Conservation (phyloP, 2,888 invertebrate species). For the Cantharis rufa region DNA sequence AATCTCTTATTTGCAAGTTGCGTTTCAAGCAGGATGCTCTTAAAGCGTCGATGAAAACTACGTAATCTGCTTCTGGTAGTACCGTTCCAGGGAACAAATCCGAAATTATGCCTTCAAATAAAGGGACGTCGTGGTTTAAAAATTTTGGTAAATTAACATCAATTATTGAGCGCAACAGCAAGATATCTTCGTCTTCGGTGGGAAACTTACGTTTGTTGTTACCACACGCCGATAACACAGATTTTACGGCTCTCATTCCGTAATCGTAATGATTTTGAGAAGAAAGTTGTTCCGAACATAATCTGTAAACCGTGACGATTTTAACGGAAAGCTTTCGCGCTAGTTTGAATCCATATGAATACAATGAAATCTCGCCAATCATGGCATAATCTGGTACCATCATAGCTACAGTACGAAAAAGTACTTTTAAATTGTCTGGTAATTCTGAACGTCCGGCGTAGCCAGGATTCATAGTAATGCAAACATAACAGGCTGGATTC, state of each 20-base stretch:
- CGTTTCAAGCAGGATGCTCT: conserved; percentile 63
- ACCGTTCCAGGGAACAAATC: conserved; percentile 85
- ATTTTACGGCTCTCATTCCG: conserved; percentile 89
- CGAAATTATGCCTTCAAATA: conserved; percentile 87
- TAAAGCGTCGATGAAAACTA: conserved; percentile 70
- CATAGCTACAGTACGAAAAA: conserved; percentile 87
- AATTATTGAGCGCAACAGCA: conserved; percentile 80
- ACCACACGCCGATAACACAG: conserved; percentile 80
- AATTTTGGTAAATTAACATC: conserved; percentile 94
- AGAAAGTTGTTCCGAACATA: conserved; percentile 83
- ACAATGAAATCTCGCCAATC: conserved; percentile 84
- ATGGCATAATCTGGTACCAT: conserved; percentile 89
- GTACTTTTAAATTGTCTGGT: conserved; percentile 84
- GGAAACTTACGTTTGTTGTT: conserved; percentile 79
- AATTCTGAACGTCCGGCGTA: conserved; percentile 82
- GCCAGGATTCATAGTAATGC: conserved; percentile 79
- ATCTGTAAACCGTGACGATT: conserved; percentile 79
- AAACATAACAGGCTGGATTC: conserved; percentile 80
- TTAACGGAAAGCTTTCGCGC: conserved; percentile 78
- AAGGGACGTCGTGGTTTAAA: conserved; percentile 82
- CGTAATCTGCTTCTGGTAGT: conserved; percentile 76
- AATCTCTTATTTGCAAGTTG: conserved; percentile 76
- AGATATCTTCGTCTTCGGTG: conserved; percentile 75
- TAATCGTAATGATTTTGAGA: conserved; percentile 87
- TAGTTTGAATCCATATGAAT: conserved; percentile 79